Conservation (phyloP, 2,113 vertebrate genomes). For the Deroptyus accipitrinus region DNA sequence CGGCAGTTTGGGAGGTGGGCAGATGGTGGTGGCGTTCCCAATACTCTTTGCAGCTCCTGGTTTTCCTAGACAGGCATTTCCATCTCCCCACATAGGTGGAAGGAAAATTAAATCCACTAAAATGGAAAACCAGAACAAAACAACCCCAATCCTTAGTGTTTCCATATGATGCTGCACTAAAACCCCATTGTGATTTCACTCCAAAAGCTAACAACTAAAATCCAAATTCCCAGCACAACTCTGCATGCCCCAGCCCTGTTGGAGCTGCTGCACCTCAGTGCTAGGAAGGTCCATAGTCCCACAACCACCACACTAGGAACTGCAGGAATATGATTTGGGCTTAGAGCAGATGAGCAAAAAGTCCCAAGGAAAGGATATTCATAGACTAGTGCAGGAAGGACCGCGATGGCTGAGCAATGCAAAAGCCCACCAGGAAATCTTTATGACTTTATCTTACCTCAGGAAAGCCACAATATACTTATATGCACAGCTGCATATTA, state of each 20-base stretch:
- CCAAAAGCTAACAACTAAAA: not conserved
- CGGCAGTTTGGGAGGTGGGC: not conserved
- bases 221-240: not conserved
- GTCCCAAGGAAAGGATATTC: not conserved
- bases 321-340: not conserved
- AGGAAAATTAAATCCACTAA: not conserved
- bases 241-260: not conserved
- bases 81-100: not conserved
- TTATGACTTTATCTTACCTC: not conserved
- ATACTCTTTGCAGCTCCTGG: not conserved
- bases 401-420: not conserved
- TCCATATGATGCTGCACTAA: not conserved
- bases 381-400: not conserved
- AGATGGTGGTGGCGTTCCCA: conserved; percentile 12
- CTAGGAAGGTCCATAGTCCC: not conserved
- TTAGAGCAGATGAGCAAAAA: not conserved
- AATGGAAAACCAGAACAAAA: not conserved
- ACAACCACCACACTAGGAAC: rapidly evolving
- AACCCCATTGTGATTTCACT: not conserved
- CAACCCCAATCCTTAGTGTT: not conserved
- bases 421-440: conserved; percentile 8
- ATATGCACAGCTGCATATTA: not conserved
- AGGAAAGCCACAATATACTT: not conserved
- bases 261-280: not conserved
- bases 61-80: conserved; percentile 34